A percentile compares a stretch with the other conserved stretches of the same genome.
phyloP scores from a whole-genome alignment of 2,888 invertebrate species.

The Caenorhabditis zanzibari region DNA sequence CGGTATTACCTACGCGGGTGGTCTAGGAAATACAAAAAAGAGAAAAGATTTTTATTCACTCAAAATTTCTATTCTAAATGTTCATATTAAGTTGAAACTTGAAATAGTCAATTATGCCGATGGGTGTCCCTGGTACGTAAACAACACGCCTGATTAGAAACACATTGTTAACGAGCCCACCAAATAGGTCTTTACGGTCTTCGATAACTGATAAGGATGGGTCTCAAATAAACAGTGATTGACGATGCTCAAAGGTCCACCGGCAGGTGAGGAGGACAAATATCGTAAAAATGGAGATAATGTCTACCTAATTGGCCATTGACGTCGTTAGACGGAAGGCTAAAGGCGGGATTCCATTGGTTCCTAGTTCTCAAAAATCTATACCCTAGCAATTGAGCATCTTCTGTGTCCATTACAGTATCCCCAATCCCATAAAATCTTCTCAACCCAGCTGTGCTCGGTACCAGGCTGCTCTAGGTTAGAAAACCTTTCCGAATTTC shows the following conservation, averaged over 20 bases:
- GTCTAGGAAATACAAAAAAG: too few relatives aligned
- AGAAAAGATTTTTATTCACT: too few relatives aligned
- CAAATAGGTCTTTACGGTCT: neutral
- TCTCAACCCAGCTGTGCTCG: neutral
- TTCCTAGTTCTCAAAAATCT: too few relatives aligned
- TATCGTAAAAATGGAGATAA: too few relatives aligned
- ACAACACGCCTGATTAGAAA: conserved; percentile 22
- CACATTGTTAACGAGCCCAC: conserved; percentile 5
- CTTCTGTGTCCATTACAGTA: neutral
- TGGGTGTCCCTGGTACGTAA: conserved; percentile 6
- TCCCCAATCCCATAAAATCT: neutral
- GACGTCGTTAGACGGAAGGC: too few relatives aligned
- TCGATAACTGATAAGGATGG: conserved; percentile 8
- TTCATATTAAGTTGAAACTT: neutral
- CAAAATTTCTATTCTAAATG: neutral
- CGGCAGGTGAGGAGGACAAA: neutral
- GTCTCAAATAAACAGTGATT: conserved; percentile 15
- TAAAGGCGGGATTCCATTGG: too few relatives aligned
- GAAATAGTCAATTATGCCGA: neutral
- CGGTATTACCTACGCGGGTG: too few relatives aligned
- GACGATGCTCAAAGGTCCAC: conserved; percentile 2
- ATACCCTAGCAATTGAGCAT: too few relatives aligned
- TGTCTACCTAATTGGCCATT: too few relatives aligned
- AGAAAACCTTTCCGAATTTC: too few relatives aligned
- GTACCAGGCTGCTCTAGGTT: too few relatives aligned